Evolutionary conservation across 2,888 invertebrate species (phyloP).

Genomic region (Scotopteryx bipunctaria): DNA sequence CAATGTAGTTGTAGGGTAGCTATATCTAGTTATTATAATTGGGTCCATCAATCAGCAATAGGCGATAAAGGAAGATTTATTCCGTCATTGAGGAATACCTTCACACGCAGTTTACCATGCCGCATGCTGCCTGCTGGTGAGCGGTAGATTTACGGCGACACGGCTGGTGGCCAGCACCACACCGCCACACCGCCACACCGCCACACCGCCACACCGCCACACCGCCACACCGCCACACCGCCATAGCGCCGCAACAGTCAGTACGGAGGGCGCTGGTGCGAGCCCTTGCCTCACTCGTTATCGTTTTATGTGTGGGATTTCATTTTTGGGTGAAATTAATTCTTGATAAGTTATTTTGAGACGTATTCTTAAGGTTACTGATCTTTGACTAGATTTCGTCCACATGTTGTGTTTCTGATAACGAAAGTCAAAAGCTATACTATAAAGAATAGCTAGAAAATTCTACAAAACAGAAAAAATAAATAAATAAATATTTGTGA

Average conservation of each 20-base stretch:
- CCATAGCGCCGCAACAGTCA: background rate
- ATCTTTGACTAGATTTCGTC: too few relatives aligned
- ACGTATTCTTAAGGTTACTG: too few relatives aligned
- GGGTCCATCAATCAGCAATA: slow-evolving; percentile 7
- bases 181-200: too few relatives aligned
- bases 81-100: slow-evolving; percentile 56
- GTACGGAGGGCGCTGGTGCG: slow-evolving; percentile 2
- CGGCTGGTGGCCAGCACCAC: slow-evolving; percentile 12
- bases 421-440: too few relatives aligned
- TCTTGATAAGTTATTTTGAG: background rate
- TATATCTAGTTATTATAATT: background rate
- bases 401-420: too few relatives aligned
- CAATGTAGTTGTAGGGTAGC: background rate
- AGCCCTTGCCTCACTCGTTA: slow-evolving; percentile 15
- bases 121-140: slow-evolving; percentile 43
- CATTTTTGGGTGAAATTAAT: slow-evolving; percentile 5
- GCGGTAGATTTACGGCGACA: slow-evolving; percentile 30
- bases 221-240: background rate
- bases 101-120: slow-evolving; percentile 59
- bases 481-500: too few relatives aligned
- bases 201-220: slow-evolving; percentile 2
- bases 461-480: too few relatives aligned
- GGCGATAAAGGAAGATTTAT: slow-evolving; percentile 45
- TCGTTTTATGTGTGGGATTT: slow-evolving; percentile 4
- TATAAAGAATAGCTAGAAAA: too few relatives aligned